A percentile compares a stretch with the other conserved stretches of the same genome.
Conservation (phyloP, 64 coral and sea anemone species). For the Acropora tenuis region DNA sequence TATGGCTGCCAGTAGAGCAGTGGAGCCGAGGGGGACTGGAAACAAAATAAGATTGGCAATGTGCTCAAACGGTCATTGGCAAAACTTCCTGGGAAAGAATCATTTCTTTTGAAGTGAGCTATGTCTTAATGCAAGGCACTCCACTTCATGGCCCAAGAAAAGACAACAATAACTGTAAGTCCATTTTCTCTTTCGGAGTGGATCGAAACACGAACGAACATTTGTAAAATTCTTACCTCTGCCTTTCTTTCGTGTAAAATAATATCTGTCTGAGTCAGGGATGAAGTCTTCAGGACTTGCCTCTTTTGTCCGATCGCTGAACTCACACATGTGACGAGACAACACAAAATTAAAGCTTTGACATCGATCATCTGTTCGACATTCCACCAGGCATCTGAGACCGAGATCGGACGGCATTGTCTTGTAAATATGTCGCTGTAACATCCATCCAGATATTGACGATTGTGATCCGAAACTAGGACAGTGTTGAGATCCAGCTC, state of each 20-base stretch:
- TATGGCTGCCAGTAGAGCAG: background rate
- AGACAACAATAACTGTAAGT: too few species aligned
- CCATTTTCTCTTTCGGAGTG: too few species aligned
- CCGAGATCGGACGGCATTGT: background rate
- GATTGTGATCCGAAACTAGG: background rate
- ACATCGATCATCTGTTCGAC: slow-evolving; percentile 5
- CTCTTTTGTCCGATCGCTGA: background rate
- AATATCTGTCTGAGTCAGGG: background rate
- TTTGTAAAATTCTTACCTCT: background rate
- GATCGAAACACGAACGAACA: too few species aligned
- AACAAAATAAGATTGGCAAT: background rate
- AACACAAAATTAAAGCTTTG: background rate
- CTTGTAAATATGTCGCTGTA: background rate
- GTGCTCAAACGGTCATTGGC: background rate
- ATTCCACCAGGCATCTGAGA: background rate
- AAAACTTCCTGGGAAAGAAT: background rate
- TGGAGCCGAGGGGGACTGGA: background rate
- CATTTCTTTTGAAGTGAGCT: too few species aligned
- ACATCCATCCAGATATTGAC: background rate
- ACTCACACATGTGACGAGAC: background rate
- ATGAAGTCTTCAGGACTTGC: background rate
- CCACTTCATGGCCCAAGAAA: too few species aligned
- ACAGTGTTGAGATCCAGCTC: background rate
- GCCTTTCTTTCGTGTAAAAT: background rate
- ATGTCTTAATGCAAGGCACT: too few species aligned